Conservation (phyloP, 2,888 invertebrate genomes). For the Rugalucina vietnamica region DNA sequence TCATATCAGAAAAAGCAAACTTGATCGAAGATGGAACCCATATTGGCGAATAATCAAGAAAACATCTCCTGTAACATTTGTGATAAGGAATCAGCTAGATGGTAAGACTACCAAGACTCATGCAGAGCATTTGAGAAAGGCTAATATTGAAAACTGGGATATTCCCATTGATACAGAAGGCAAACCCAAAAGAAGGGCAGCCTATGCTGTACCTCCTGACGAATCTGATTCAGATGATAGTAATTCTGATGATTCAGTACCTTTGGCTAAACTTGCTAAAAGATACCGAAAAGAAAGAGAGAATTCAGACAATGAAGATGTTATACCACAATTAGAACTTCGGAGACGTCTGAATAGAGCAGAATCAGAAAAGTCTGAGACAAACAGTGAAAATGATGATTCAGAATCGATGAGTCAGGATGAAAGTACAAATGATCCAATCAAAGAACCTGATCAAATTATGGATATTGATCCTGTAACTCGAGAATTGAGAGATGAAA, state of each 20-base stretch:
- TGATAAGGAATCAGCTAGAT: not conserved
- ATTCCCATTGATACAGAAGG: not conserved
- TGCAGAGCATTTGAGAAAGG: not conserved
- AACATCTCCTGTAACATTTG: not conserved
- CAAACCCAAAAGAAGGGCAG: not conserved
- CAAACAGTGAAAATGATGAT: no score
- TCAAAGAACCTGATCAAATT: no score
- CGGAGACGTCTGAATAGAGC: no score
- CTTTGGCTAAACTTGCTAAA: not conserved
- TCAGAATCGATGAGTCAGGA: no score
- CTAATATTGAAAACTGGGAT: not conserved
- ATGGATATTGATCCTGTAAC: no score
- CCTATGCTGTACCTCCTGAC: not conserved
- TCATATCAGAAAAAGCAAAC: not conserved
- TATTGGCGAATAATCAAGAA: not conserved
- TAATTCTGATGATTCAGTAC: not conserved
- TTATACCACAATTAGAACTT: not conserved
- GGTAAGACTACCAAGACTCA: not conserved
- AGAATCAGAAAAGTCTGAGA: no score
- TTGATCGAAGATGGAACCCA: not conserved
- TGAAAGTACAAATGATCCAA: no score
- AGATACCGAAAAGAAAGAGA: not conserved
- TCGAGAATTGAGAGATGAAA: no score
- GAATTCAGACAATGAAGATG: not conserved
- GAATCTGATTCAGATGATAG: conserved; percentile 7